These are phyloP conservation scores for Hozukius guyotensis DNA, from an alignment of 2,797 vertebrate species.

Conservation along the genomic window DNA sequence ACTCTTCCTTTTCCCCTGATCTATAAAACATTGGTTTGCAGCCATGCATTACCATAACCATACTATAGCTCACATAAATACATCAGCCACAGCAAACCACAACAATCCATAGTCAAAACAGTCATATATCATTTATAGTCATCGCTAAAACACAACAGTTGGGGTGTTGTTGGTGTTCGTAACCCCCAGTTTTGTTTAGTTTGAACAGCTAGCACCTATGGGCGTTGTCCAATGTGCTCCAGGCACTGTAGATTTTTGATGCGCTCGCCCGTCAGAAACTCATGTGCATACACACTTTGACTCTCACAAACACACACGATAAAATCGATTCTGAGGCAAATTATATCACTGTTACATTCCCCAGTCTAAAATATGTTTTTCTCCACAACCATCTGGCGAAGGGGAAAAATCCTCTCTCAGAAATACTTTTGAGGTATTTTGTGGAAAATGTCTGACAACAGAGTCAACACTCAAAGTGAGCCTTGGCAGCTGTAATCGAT, in stretches of 20 bases:
- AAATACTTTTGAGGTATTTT: conserved; percentile 2
- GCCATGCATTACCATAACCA: neutral
- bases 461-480: conserved; percentile 9
- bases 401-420: neutral
- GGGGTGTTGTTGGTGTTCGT: too few relatives aligned
- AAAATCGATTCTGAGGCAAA: too few relatives aligned
- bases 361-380: too few relatives aligned
- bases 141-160: neutral
- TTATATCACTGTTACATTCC: too few relatives aligned
- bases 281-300: too few relatives aligned
- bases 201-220: too few relatives aligned
- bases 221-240: too few relatives aligned
- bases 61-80: neutral
- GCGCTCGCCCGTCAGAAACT: too few relatives aligned
- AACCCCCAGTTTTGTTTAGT: too few relatives aligned
- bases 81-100: neutral
- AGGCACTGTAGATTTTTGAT: too few relatives aligned
- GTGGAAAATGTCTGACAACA: neutral
- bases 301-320: too few relatives aligned
- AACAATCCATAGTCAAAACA: neutral
- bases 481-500: neutral
- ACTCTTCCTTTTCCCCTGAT: neutral
- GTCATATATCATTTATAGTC: neutral
- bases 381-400: neutral
- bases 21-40: too few relatives aligned